Base-by-base conservation (phyloP, 1,140 invertebrate species). In the Lycorma delicatula region DNA sequence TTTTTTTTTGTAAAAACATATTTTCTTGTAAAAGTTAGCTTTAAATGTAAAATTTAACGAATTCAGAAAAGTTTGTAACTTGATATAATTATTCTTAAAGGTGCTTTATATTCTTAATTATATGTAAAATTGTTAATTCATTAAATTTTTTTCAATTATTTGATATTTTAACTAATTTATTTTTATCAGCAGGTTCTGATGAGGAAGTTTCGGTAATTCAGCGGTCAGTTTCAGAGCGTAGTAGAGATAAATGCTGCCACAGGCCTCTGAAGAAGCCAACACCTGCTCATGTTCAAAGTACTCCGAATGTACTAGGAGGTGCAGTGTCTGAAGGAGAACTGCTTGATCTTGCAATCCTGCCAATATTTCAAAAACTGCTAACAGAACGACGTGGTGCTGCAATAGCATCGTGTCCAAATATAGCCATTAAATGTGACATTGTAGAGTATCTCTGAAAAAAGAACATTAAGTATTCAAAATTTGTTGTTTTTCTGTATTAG, bases 401-500 rank as follows among this genome's bases (percentile, higher is more conserved):
- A 54, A 89, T 91, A 50, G 81, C 89, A 61, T 93, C 89, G 63
- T 93, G 91, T 73, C 91, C 91, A 6, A 93, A 93, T 77, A 92
- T 93, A 74, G 91, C 90, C 28, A 92, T 95, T 63, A 95, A 93
- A 74, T 94, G 91, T 78, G 91, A 95, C 78, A 93, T 95, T 64
- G 91, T 94, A 62, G 91, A 93, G 70, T 93, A 93, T 74, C 82
- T 94, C 71, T 94, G 64, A 53, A 26, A 56, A 44, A 44, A n/a
- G n/a, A n/a, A n/a, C n/a, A n/a, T n/a, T n/a, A n/a, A n/a, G n/a
- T n/a, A n/a, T n/a, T n/a, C n/a, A n/a, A n/a, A n/a, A n/a, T n/a
- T n/a, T n/a, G n/a, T n/a, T n/a, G n/a, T n/a, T n/a, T n/a, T n/a
- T n/a, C n/a, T n/a, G n/a, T n/a, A n/a, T n/a, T n/a, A n/a, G n/a